phyloP scores from a whole-genome alignment of 2,888 invertebrate genomes.

The Leucoma salicis region DNA sequence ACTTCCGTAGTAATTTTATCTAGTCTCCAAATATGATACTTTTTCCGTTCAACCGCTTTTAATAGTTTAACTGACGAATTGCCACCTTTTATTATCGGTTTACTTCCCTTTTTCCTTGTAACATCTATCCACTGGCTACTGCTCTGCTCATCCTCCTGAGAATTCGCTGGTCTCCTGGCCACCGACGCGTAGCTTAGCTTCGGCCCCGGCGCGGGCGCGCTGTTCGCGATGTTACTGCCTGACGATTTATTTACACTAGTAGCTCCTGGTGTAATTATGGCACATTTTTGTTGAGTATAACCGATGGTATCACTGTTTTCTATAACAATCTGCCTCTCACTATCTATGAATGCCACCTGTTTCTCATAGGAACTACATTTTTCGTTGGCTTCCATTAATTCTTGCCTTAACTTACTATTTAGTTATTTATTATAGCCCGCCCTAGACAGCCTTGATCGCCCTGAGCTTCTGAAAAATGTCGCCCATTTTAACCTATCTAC shows the following conservation, averaged over 20 bases:
- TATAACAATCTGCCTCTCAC: not conserved
- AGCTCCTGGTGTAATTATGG: not conserved
- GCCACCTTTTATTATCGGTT: constrained; percentile 8
- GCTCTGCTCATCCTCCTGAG: not conserved
- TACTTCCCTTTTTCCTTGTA: constrained; percentile 1
- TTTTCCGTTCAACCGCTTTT: constrained; percentile 10
- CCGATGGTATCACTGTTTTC: not conserved
- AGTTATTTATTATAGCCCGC: too few relatives aligned
- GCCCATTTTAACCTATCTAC: too few relatives aligned
- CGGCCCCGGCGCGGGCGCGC: not conserved
- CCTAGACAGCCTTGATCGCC: too few relatives aligned
- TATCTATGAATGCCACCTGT: not conserved
- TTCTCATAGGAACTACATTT: constrained; percentile 1
- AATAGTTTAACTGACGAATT: constrained; percentile 1
- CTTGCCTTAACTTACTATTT: not conserved
- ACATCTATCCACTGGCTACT: constrained; percentile 3
- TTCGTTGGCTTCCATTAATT: not conserved
- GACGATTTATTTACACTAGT: not conserved
- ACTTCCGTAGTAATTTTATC: constrained; percentile 6
- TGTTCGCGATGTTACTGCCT: not conserved
- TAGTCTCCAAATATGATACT: constrained; percentile 10
- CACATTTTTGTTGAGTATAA: not conserved
- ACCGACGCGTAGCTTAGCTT: constrained; percentile 6
- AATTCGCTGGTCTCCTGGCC: not conserved
- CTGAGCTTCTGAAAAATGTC: too few relatives aligned